Base-by-base conservation (phyloP, 2,888 invertebrate genomes). In the Hydriomena furcata region DNA sequence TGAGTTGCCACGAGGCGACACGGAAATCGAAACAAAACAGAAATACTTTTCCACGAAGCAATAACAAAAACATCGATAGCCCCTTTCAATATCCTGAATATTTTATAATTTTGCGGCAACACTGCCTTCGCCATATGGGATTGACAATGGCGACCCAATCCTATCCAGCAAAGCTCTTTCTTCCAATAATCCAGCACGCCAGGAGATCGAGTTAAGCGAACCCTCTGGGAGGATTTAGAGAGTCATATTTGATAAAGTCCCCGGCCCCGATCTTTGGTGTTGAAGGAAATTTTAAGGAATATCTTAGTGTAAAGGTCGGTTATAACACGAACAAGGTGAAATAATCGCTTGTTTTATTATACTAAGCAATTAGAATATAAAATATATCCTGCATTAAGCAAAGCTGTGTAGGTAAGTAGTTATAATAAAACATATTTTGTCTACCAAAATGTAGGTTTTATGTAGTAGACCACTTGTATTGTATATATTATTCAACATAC, bases 161-260 rank as follows among this genome's bases (percentile, higher is more conserved):
- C 65, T 60, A 55, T 61, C 47, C 59, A 52, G 58, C 23, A 64
- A 68, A 65, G 63, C 58, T 64, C 74, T 75, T 73, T 75, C 73
- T 74, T 66, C 74, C 79, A 71, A 76, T 84, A 84, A 84, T 84
- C 84, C 80, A 53, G 60, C 76, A 63, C 73, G 52, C 63, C 60
- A 52, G 61, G 74, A 75, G 76, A 73, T 79, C 73, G 71, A 66
- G 66, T 68, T 68, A 68, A 66, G 63, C 66, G 64, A 71, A 70
- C 76, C 70, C 63, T 61, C 66, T 56, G 65, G 68, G 70, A 69
- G 75, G 76, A 73, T 75, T 74, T 73, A 60, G 63, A 23, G 38
- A 44, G 44, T 44, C 48, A 44, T 45, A 49, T 49, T 43, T 57
- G 57, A 60, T 53, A 52, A 53, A 53, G 44, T 42, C 43, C 24